phyloP scores from a whole-genome alignment of 2,888 invertebrate genomes.

The Lampropteryx suffumata region DNA sequence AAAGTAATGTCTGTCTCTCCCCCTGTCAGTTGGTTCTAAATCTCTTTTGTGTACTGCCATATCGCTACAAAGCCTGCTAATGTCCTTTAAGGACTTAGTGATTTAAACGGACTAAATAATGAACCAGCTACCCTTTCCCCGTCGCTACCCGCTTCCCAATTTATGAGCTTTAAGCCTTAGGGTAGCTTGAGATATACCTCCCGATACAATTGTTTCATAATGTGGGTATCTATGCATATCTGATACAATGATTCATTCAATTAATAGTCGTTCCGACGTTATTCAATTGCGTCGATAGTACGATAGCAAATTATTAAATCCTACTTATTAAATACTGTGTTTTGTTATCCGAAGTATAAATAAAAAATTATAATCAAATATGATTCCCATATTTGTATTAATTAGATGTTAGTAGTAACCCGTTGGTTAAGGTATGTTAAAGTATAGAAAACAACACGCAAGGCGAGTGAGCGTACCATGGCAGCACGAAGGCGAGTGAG shows the following conservation, averaged over 20 bases:
- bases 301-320: too few relatives aligned
- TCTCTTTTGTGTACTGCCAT: slow-evolving; percentile 80
- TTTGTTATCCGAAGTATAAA: too few relatives aligned
- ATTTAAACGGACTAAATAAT: slow-evolving; percentile 83
- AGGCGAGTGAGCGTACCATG: too few relatives aligned
- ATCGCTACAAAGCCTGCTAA: slow-evolving; percentile 80
- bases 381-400: too few relatives aligned
- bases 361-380: too few relatives aligned
- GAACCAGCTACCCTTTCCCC: slow-evolving; percentile 74
- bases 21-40: slow-evolving; percentile 60
- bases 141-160: slow-evolving; percentile 51
- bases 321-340: too few relatives aligned
- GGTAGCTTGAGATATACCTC: slow-evolving; percentile 33
- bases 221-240: slow-evolving; percentile 1
- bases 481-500: too few relatives aligned
- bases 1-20: slow-evolving; percentile 28
- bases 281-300: too few relatives aligned
- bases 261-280: not conserved
- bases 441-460: too few relatives aligned
- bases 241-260: not conserved
- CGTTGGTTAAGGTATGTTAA: too few relatives aligned
- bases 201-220: slow-evolving; percentile 23
- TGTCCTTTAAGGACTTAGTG: slow-evolving; percentile 83
- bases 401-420: too few relatives aligned
- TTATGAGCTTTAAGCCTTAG: slow-evolving; percentile 66